phyloP scores from a whole-genome alignment of 2,888 invertebrate species.

The Pyrocoelia pectoralis region DNA sequence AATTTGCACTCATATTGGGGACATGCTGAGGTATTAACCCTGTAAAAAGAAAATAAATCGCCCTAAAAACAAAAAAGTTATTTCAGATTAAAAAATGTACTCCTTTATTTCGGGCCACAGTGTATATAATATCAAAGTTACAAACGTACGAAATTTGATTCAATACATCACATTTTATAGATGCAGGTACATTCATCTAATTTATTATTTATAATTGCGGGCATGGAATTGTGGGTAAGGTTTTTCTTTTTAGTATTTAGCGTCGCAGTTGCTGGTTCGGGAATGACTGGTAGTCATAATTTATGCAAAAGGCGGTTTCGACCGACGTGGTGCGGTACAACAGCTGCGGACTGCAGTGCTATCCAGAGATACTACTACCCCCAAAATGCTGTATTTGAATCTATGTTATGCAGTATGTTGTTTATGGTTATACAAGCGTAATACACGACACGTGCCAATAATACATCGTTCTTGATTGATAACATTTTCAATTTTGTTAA shows the following conservation, averaged over 20 bases:
- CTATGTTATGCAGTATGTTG: conserved; percentile 46
- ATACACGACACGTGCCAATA: conserved; percentile 38
- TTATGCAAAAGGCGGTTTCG: conserved; percentile 50
- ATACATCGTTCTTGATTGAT: conserved; percentile 19
- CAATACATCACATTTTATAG: too few species aligned
- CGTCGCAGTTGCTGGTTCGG: conserved; percentile 27
- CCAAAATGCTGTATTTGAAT: conserved; percentile 44
- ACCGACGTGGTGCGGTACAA: conserved; percentile 40
- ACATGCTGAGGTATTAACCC: too few species aligned
- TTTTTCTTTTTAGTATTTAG: conserved; percentile 25
- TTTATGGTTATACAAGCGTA: conserved; percentile 47
- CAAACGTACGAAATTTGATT: background rate
- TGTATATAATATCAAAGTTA: too few species aligned
- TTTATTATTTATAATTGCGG: background rate
- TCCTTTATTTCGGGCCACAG: too few species aligned
- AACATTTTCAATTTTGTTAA: background rate
- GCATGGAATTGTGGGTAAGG: background rate
- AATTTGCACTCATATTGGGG: too few species aligned
- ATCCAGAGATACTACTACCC: conserved; percentile 48
- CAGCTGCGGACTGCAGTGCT: conserved; percentile 43
- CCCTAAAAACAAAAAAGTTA: too few species aligned
- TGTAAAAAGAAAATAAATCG: too few species aligned
- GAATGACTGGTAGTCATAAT: conserved; percentile 47
- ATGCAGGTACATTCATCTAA: background rate
- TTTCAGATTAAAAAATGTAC: too few species aligned